Percentiles rank a stretch among this genome's conserved stretches.
phyloP scores from a whole-genome alignment of 2,888 invertebrate genomes.

The Blastobasis adustella region DNA sequence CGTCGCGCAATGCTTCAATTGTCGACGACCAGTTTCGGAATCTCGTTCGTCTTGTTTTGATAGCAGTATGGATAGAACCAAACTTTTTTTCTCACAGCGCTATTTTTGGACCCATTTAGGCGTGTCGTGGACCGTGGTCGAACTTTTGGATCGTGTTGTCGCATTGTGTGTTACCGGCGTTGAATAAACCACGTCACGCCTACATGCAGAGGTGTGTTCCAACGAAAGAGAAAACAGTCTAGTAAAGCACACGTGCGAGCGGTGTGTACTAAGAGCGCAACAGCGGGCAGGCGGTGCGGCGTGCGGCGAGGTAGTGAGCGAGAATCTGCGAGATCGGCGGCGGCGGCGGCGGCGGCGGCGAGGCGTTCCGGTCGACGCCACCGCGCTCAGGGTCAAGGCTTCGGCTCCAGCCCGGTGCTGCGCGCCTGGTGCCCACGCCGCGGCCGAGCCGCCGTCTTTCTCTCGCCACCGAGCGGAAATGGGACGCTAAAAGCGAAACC shows the following conservation, averaged over 20 bases:
- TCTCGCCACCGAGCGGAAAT: constrained; percentile 47
- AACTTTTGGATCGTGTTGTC: too few species aligned
- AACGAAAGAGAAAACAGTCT: constrained; percentile 55
- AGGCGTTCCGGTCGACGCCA: constrained; percentile 73
- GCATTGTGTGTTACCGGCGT: too few species aligned
- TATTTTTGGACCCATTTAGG: too few species aligned
- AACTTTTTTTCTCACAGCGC: too few species aligned
- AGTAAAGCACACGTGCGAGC: constrained; percentile 53
- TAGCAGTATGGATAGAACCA: not conserved
- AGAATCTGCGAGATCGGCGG: constrained; percentile 62
- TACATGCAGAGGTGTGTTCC: not conserved
- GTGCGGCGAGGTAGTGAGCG: constrained; percentile 25
- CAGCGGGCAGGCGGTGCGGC: constrained; percentile 36
- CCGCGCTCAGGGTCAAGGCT: constrained; percentile 73
- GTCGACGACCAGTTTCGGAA: not conserved
- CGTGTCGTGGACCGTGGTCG: too few species aligned
- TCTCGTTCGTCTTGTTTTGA: not conserved
- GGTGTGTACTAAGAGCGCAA: constrained; percentile 62
- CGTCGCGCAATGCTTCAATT: constrained; percentile 11
- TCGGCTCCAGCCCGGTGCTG: constrained; percentile 60
- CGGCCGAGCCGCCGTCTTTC: constrained; percentile 34
- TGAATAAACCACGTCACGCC: not conserved
- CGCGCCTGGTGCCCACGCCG: constrained; percentile 52
- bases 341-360: constrained; percentile 40
- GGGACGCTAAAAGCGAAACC: constrained; percentile 59